Percentiles rank a stretch among this genome's conserved stretches.
Evolutionary conservation across 2,888 invertebrate species (phyloP).

Genomic region (Pseudoips prasinana): DNA sequence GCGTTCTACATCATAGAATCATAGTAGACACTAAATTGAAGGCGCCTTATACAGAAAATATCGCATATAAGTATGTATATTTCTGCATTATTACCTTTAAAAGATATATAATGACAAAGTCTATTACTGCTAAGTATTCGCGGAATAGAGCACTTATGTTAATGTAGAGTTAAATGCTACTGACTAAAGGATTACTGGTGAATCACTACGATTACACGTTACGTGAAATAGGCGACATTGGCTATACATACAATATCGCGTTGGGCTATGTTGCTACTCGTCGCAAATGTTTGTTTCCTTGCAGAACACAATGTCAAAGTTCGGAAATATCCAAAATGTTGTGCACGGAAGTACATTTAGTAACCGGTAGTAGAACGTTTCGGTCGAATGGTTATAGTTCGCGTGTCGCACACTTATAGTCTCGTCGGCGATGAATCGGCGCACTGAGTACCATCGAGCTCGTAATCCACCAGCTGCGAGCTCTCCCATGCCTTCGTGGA

Average conservation of each 20-base stretch:
- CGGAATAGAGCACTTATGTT: conserved; percentile 3
- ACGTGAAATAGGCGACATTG: neutral
- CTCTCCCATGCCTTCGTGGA: conserved; percentile 77
- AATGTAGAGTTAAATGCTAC: conserved; percentile 8
- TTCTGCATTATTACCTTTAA: no score
- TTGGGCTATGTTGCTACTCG: neutral
- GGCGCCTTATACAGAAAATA: no score
- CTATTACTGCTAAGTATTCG: neutral
- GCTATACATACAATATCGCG: conserved; percentile 1
- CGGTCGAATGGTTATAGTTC: conserved; percentile 45
- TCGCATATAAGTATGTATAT: no score
- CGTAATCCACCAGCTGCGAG: conserved; percentile 69
- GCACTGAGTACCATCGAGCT: conserved; percentile 78
- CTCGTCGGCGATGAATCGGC: conserved; percentile 56
- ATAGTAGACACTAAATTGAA: no score
- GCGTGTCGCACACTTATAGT: conserved; percentile 65
- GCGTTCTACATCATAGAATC: no score
- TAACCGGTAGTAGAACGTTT: conserved; percentile 24
- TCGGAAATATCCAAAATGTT: conserved; percentile 2
- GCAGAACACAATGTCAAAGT: neutral
- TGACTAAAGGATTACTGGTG: conserved; percentile 9
- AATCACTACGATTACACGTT: conserved; percentile 14
- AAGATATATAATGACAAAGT: no score
- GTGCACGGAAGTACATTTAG: neutral
- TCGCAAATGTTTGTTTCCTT: no score